phyloP scores from a whole-genome alignment of 2,888 invertebrate species.

The Chydorus sphaericus region DNA sequence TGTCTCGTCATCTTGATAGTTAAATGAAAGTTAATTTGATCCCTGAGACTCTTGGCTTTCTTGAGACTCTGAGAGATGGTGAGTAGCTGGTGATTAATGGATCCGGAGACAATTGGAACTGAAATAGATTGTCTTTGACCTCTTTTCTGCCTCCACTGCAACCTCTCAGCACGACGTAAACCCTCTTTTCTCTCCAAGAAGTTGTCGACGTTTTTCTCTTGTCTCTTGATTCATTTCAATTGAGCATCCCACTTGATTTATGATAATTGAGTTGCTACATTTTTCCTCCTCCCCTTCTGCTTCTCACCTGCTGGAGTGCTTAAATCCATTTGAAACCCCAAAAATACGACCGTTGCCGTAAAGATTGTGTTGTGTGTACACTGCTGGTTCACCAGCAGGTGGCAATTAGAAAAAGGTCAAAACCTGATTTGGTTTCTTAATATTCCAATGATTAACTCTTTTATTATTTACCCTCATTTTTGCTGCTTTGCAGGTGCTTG shows the following conservation, averaged over 20 bases:
- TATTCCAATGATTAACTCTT: background rate
- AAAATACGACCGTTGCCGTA: too few species aligned
- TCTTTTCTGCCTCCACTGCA: too few species aligned
- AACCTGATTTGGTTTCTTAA: background rate
- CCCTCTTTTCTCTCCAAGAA: background rate
- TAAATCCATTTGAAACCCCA: background rate
- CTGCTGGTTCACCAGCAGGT: background rate
- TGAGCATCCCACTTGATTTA: background rate
- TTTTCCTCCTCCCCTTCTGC: background rate
- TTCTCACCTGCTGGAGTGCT: background rate
- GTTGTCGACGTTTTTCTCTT: background rate
- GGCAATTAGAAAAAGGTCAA: background rate
- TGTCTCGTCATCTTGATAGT: too few species aligned
- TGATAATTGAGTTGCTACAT: constrained; percentile 1
- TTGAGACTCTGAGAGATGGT: background rate
- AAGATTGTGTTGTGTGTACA: background rate
- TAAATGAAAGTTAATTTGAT: too few species aligned
- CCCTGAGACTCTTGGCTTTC: background rate
- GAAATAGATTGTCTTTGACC: background rate
- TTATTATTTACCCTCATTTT: too few species aligned
- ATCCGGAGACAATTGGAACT: constrained; percentile 5
- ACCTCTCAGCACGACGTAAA: background rate
- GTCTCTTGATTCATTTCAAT: background rate
- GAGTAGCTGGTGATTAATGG: background rate
- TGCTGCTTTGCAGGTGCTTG: too few species aligned